phyloP scores from a whole-genome alignment of 2,797 vertebrate genomes.

The Malacoraja senta region DNA sequence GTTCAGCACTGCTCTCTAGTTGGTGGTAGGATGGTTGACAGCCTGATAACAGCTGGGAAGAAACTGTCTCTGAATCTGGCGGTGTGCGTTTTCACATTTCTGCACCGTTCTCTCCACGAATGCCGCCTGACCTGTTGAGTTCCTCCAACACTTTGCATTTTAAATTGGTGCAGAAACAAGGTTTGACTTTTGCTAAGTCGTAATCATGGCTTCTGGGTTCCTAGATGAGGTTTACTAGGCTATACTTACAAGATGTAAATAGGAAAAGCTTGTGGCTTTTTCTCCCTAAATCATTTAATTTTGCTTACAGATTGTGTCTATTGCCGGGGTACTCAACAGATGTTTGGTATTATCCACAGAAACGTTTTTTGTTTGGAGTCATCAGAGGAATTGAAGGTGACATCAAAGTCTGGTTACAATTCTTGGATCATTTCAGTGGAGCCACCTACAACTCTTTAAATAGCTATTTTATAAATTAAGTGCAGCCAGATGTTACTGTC shows the following conservation, averaged over 20 bases:
- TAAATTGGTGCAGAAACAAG: not conserved
- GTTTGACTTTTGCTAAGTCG: not conserved
- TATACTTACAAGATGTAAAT: not conserved
- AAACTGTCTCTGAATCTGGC: too few species aligned
- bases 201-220: not conserved
- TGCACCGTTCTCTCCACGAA: not conserved
- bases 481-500: constrained; percentile 26
- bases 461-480: constrained; percentile 27
- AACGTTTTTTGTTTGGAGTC: not conserved
- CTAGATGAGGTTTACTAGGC: not conserved
- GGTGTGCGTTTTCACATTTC: too few species aligned
- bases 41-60: too few species aligned
- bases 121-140: too few species aligned
- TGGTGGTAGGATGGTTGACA: too few species aligned
- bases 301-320: constrained; percentile 10
- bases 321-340: not conserved
- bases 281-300: constrained; percentile 15
- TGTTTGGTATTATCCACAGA: constrained; percentile 16
- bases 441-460: constrained; percentile 36
- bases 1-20: too few species aligned
- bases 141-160: too few species aligned
- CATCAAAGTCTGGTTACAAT: constrained; percentile 34
- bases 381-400: constrained; percentile 37
- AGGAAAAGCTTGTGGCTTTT: not conserved
- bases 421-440: constrained; percentile 31